These are phyloP conservation scores for Diarsia mendica DNA, from an alignment of 2,888 invertebrate species.

Conservation along the genomic window DNA sequence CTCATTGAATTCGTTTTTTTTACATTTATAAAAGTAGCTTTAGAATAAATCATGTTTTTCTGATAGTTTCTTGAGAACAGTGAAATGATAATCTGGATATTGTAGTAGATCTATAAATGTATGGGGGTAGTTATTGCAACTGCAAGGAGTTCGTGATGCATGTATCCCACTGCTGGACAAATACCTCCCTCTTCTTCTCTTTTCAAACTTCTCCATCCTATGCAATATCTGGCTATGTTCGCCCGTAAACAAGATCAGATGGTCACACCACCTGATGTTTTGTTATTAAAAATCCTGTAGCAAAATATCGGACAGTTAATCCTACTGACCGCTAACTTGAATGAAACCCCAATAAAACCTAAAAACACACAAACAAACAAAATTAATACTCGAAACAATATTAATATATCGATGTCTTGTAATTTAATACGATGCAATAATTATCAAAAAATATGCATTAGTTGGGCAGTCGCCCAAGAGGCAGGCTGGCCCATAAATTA, in stretches of 20 bases:
- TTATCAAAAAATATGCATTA: conserved; percentile 84
- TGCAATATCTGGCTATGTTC: no score
- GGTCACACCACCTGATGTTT: no score
- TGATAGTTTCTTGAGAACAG: neutral
- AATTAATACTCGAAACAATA: conserved; percentile 54
- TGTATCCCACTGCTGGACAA: no score
- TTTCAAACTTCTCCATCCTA: no score
- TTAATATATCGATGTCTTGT: conserved; percentile 71
- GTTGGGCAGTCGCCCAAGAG: conserved; percentile 62
- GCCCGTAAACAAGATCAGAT: no score
- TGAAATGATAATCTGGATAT: neutral
- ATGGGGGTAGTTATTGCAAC: no score
- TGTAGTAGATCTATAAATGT: neutral
- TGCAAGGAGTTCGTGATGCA: no score
- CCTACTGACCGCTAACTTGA: neutral
- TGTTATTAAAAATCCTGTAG: neutral
- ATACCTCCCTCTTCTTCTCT: no score
- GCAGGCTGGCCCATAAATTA: conserved; percentile 83
- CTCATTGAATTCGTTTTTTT: neutral
- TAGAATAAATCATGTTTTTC: neutral
- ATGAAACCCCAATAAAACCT: conserved; percentile 7
- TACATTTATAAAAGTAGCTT: neutral
- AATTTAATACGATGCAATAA: conserved; percentile 80
- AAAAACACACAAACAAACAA: conserved; percentile 43
- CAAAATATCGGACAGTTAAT: neutral